Evolutionary conservation across 2,888 invertebrate species (phyloP), one percentile per base, ranked within the genome.

Genomic region (Catocala nupta): DNA sequence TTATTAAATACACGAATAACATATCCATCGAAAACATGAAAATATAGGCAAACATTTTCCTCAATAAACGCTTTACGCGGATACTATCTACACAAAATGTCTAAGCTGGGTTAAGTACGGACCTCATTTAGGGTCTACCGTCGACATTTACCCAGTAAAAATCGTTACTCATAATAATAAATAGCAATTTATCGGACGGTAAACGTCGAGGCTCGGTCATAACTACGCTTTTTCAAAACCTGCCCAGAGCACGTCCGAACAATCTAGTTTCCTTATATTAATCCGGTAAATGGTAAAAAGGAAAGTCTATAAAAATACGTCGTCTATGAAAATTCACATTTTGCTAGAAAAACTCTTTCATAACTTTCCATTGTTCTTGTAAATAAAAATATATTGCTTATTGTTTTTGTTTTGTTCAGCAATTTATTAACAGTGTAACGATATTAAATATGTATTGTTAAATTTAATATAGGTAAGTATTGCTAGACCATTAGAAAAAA

Each of bases 111-210:
- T 81, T 83, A 83, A 81, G 80, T 79, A 81, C 78, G 73, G 75
- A 78, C 75, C 78, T 73, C 77, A 80, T 84, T 84, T 75, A 36
- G 73, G 74, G 70, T 68, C 73, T 71, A 70, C 69, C 64, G 70
- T 70, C 64, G 68, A 71, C 69, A 71, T 71, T 71, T 59, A 68
- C 58, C 62, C 72, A 71, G 75, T 73, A 81, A 81, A 83, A 77
- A 81, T 76, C 72, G 59, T 69, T 66, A 60, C 70, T 82, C 76
- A 80, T 86, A 79, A 83, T 80, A 85, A 82, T 87, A 84, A 86
- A 87, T 84, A 86, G 76, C 84, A 82, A 85, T 86, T 86, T 83
- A 75, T 76, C 66, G 71, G 65, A 67, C 78, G 78, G 71, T 81
- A 80, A 84, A 77, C 68, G 77, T 67, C 65, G 49, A 68, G 59